A percentile compares a stretch with the other conserved stretches of the same genome.
These are phyloP conservation scores for Apamea monoglypha DNA, from an alignment of 2,888 invertebrate species.

Conservation along the genomic window DNA sequence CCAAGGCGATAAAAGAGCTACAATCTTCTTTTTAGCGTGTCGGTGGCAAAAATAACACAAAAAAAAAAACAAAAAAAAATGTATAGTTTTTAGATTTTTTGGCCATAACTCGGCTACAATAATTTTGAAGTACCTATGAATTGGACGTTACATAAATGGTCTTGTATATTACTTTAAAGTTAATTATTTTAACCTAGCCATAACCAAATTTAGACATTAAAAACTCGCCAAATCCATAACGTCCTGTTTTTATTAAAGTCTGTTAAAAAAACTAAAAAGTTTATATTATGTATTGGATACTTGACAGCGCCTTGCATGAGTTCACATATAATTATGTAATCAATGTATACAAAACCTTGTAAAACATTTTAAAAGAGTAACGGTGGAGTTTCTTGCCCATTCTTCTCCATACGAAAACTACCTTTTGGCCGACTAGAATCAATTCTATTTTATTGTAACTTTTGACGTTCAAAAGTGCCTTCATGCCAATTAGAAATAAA, in stretches of 20 bases:
- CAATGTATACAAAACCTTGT: too few relatives aligned
- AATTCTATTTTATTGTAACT: too few relatives aligned
- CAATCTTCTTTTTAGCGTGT: not conserved
- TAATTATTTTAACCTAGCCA: not conserved
- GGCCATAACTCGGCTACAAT: not conserved
- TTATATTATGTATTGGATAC: too few relatives aligned
- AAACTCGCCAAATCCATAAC: not conserved
- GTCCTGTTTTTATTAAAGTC: not conserved
- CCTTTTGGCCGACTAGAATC: too few relatives aligned
- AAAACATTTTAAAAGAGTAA: too few relatives aligned
- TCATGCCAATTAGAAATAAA: too few relatives aligned
- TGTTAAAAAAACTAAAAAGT: rapidly evolving
- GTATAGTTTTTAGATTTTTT: not conserved
- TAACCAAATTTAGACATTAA: not conserved
- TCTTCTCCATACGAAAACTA: too few relatives aligned
- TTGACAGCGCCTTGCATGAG: too few relatives aligned
- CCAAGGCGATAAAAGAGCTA: not conserved
- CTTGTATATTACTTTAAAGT: not conserved
- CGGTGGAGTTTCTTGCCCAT: too few relatives aligned
- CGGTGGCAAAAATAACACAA: not conserved
- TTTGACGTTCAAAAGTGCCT: too few relatives aligned
- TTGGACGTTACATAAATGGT: not conserved
- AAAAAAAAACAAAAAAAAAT: not conserved
- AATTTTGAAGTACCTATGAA: not conserved
- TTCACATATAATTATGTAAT: too few relatives aligned